Evolutionary conservation across 2,113 vertebrate genomes (phyloP).

Genomic region (Nycticorax nycticorax): DNA sequence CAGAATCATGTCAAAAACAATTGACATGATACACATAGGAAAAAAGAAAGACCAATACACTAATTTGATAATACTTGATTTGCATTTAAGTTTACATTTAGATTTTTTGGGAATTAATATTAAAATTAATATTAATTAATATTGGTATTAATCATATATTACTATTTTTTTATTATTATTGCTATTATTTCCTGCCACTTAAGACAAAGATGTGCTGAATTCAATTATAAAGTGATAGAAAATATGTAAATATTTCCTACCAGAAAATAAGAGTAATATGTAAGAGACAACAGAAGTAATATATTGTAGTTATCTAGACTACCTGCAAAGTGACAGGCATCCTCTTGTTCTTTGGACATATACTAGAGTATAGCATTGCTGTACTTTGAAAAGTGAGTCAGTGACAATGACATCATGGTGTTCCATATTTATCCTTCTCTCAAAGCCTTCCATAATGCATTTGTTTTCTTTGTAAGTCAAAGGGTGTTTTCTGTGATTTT

Average conservation of each 20-base stretch:
- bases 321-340: neutral
- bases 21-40: neutral
- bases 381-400: neutral
- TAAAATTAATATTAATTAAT: too few relatives aligned
- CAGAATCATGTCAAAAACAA: neutral
- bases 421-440: neutral
- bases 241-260: neutral
- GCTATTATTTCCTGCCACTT: neutral
- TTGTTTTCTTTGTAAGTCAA: neutral
- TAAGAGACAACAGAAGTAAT: neutral
- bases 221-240: neutral
- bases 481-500: neutral
- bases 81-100: neutral
- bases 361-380: neutral
- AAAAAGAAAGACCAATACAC: neutral
- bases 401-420: neutral
- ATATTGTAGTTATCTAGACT: neutral
- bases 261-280: neutral
- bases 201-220: neutral
- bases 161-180: too few relatives aligned
- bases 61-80: neutral
- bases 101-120: neutral
- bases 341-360: neutral
- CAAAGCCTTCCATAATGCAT: neutral
- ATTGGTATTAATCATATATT: too few relatives aligned